These are phyloP conservation scores for Chaetogeoica ovagalla DNA, from an alignment of 2,888 invertebrate species.

Conservation along the genomic window DNA sequence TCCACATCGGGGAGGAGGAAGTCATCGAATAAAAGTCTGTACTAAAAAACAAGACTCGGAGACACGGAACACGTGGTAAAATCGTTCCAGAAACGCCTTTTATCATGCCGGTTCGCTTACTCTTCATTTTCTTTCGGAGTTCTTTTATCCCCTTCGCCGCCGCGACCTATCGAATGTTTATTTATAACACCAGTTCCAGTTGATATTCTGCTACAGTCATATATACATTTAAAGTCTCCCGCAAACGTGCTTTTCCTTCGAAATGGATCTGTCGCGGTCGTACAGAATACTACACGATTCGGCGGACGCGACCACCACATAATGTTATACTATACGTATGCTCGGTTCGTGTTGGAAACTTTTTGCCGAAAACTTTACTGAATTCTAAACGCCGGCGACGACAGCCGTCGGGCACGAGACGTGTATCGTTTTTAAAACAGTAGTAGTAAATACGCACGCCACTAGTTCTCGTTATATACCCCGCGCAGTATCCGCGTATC, in stretches of 20 bases:
- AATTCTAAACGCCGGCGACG: neutral
- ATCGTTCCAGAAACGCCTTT: neutral
- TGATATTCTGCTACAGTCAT: neutral
- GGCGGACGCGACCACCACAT: neutral
- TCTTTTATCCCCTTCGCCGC: no score
- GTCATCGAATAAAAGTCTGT: no score
- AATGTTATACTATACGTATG: neutral
- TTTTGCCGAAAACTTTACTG: slow-evolving; percentile 20
- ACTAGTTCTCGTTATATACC: neutral
- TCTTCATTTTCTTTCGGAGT: no score
- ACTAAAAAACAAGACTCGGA: neutral
- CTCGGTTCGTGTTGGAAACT: slow-evolving; percentile 14
- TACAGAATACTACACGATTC: neutral
- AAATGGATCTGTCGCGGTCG: slow-evolving; percentile 2
- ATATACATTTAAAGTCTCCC: neutral
- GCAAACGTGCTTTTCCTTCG: slow-evolving; percentile 32
- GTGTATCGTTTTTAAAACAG: slow-evolving; percentile 35
- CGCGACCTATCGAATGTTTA: slow-evolving; percentile 13
- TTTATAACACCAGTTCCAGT: slow-evolving; percentile 11
- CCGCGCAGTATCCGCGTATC: neutral
- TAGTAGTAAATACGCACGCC: neutral
- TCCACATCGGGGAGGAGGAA: no score
- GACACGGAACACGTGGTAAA: neutral
- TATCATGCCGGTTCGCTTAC: neutral
- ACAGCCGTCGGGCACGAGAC: neutral